Evolutionary conservation across 2,797 vertebrate species (phyloP).

Genomic region (Siniperca obscura): DNA sequence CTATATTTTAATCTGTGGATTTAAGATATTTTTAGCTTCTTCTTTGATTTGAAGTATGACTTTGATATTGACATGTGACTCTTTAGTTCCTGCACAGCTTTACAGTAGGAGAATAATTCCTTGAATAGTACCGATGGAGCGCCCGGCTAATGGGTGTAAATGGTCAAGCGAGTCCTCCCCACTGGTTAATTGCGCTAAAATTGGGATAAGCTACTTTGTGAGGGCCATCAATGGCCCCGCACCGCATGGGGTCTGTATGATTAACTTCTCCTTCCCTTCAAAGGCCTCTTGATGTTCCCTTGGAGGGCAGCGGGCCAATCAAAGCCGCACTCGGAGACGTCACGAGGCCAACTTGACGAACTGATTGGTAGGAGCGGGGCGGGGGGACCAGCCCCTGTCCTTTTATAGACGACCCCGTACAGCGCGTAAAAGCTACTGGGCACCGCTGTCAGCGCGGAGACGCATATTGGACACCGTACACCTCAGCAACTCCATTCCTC

Average conservation of each 20-base stretch:
- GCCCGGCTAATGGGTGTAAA: slow-evolving; percentile 77
- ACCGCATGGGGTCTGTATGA: slow-evolving; percentile 87
- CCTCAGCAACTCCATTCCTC: slow-evolving; percentile 58
- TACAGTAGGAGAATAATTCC: slow-evolving; percentile 52
- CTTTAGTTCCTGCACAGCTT: slow-evolving; percentile 24
- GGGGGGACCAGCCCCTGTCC: slow-evolving; percentile 74
- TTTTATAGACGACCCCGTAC: slow-evolving; percentile 82
- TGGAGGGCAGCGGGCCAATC: slow-evolving; percentile 79
- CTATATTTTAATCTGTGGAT: background rate
- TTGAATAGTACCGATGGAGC: slow-evolving; percentile 65
- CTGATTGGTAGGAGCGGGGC: slow-evolving; percentile 83
- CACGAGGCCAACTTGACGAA: slow-evolving; percentile 57
- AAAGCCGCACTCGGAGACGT: slow-evolving; percentile 62
- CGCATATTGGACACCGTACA: slow-evolving; percentile 62
- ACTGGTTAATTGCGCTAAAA: slow-evolving; percentile 88
- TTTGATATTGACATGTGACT: slow-evolving; percentile 44
- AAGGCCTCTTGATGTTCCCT: slow-evolving; percentile 83
- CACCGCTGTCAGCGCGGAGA: slow-evolving; percentile 64
- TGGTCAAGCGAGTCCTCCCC: slow-evolving; percentile 81
- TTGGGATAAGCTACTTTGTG: slow-evolving; percentile 83
- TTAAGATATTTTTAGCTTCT: background rate
- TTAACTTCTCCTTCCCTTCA: slow-evolving; percentile 87
- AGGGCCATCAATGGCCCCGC: slow-evolving; percentile 83
- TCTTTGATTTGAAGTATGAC: slow-evolving; percentile 1
- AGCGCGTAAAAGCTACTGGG: slow-evolving; percentile 67